Conservation (phyloP, 2,888 invertebrate genomes). For the Polydrusus pterygomalis region DNA sequence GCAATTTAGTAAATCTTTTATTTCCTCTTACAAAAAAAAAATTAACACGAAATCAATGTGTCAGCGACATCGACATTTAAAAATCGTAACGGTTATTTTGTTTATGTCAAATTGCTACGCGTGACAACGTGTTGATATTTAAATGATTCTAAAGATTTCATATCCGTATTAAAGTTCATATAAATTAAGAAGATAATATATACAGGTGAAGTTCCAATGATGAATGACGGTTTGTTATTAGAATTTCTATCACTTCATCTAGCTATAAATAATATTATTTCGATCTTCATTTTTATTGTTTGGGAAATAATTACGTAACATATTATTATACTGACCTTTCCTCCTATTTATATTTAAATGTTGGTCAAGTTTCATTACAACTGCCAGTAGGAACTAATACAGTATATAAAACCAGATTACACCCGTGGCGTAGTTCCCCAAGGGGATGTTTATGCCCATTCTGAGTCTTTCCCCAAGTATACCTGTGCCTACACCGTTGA, state of each 20-base stretch:
- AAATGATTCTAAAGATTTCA: conserved; percentile 21
- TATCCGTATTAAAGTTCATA: conserved; percentile 29
- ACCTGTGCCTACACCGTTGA: too few species aligned
- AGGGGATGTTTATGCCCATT: too few species aligned
- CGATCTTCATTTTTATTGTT: conserved; percentile 38
- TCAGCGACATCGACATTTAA: neutral
- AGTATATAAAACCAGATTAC: too few species aligned
- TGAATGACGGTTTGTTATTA: conserved; percentile 22
- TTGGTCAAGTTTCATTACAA: too few species aligned
- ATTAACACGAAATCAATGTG: neutral
- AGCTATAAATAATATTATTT: neutral
- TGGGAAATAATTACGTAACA: conserved; percentile 23
- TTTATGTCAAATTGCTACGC: conserved; percentile 29
- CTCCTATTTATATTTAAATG: conserved; percentile 12
- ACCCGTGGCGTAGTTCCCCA: too few species aligned
- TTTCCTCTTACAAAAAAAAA: neutral
- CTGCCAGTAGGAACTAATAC: too few species aligned
- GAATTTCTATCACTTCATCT: conserved; percentile 13
- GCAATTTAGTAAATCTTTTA: neutral
- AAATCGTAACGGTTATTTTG: conserved; percentile 21
- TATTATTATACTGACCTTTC: conserved; percentile 23
- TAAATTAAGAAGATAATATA: conserved; percentile 34
- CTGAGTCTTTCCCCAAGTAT: too few species aligned
- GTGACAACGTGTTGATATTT: conserved; percentile 42
- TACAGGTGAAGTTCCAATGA: conserved; percentile 14